phyloP scores from a whole-genome alignment of 2,888 invertebrate species.

The Eupithecia dodoneata region DNA sequence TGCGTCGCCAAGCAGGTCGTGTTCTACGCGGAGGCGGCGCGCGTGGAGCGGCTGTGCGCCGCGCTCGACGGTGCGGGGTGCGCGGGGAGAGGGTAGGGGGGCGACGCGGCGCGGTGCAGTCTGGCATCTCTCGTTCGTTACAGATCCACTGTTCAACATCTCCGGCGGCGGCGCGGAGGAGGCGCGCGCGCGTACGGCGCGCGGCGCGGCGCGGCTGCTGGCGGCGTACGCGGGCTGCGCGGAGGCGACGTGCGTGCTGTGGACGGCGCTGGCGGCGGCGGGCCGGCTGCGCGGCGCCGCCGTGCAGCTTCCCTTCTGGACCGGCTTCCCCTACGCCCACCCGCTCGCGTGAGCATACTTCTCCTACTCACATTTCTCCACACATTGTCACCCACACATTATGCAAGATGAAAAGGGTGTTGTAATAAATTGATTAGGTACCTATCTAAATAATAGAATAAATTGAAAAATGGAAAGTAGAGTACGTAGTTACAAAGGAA shows the following conservation, averaged over 20 bases:
- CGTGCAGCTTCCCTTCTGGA: constrained; percentile 56
- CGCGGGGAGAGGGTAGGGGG: constrained; percentile 11
- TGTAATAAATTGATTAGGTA: too few relatives aligned
- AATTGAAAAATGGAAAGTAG: too few relatives aligned
- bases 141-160: constrained; percentile 48
- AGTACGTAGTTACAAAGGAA: too few relatives aligned
- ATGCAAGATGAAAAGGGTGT: too few relatives aligned
- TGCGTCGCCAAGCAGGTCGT: constrained; percentile 68
- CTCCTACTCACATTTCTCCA: too few relatives aligned
- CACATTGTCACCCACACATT: too few relatives aligned
- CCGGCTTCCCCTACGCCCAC: constrained; percentile 41
- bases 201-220: constrained; percentile 45
- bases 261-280: constrained; percentile 57
- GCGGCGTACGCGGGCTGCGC: constrained; percentile 55
- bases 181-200: constrained; percentile 39
- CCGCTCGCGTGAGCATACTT: constrained; percentile 21
- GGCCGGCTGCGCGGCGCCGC: constrained; percentile 46
- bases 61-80: constrained; percentile 5
- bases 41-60: constrained; percentile 42
- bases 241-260: constrained; percentile 62
- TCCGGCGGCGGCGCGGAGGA: constrained; percentile 9
- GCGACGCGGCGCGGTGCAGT: neutral
- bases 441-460: too few relatives aligned
- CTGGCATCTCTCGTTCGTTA: constrained; percentile 3
- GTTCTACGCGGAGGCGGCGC: constrained; percentile 50